Percentiles rank a stretch among this genome's conserved stretches.
Conservation (phyloP, 2,113 vertebrate genomes). For the Cettia cetti region DNA sequence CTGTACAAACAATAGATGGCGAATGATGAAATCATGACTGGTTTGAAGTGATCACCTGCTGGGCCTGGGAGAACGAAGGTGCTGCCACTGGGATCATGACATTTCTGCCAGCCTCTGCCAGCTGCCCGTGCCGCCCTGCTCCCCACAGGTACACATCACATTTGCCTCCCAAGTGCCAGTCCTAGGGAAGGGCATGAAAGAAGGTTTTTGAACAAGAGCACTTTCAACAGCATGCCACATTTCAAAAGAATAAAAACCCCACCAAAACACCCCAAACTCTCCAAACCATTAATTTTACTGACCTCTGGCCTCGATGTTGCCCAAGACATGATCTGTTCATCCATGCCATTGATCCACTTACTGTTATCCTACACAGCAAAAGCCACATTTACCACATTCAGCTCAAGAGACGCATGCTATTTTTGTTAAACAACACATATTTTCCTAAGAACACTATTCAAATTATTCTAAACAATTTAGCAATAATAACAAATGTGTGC, state of each 20-base stretch:
- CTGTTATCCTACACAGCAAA: slow-evolving; percentile 86
- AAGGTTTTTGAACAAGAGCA: neutral
- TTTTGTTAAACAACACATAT: neutral
- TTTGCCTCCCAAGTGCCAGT: slow-evolving; percentile 97
- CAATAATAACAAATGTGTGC: neutral
- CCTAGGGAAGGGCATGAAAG: slow-evolving; percentile 67
- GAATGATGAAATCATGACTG: neutral
- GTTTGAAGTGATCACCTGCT: slow-evolving; percentile 79
- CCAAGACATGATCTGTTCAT: slow-evolving; percentile 99
- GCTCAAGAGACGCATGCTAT: neutral
- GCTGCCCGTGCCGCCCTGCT: slow-evolving; percentile 91
- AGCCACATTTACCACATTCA: neutral
- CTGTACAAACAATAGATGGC: neutral
- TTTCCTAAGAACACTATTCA: neutral
- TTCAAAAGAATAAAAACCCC: neutral
- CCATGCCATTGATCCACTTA: slow-evolving; percentile 93
- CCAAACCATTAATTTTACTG: neutral
- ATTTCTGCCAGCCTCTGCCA: slow-evolving; percentile 94
- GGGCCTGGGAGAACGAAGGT: slow-evolving; percentile 92
- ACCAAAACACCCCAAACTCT: neutral
- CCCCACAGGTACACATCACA: slow-evolving; percentile 95
- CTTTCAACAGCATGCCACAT: neutral
- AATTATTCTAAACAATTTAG: neutral
- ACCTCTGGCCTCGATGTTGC: slow-evolving; percentile 95
- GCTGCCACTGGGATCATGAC: slow-evolving; percentile 88